These are phyloP conservation scores for Myripristis murdjan DNA, from an alignment of 2,797 vertebrate genomes.

Conservation along the genomic window DNA sequence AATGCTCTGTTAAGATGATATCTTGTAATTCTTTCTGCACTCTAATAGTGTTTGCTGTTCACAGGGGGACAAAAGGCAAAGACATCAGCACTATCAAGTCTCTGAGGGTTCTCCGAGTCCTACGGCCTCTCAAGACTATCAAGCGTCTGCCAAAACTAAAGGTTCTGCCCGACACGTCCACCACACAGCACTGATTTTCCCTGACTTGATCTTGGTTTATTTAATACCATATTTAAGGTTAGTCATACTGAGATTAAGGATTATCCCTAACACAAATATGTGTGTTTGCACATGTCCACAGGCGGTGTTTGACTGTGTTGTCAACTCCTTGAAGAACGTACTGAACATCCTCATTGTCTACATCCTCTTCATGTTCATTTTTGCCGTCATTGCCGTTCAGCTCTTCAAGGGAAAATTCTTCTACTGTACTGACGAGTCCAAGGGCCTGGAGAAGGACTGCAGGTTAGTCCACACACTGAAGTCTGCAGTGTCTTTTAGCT, in stretches of 20 bases:
- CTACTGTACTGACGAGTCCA: slow-evolving; percentile 97
- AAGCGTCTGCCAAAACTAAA: slow-evolving; percentile 97
- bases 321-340: slow-evolving; percentile 98
- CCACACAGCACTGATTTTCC: background rate
- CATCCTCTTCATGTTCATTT: slow-evolving; percentile 99
- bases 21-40: background rate
- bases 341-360: slow-evolving; percentile 98
- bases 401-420: slow-evolving; percentile 99
- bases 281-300: slow-evolving; percentile 68
- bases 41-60: slow-evolving; percentile 41
- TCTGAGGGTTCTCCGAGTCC: slow-evolving; percentile 93
- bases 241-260: background rate
- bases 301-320: slow-evolving; percentile 99
- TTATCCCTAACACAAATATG: background rate
- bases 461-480: slow-evolving; percentile 80
- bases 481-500: background rate
- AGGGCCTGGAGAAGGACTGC: slow-evolving; percentile 96
- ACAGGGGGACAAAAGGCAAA: slow-evolving; percentile 96
- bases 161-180: slow-evolving; percentile 75
- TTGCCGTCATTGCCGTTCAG: slow-evolving; percentile 98
- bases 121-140: slow-evolving; percentile 97
- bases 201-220: background rate
- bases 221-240: background rate
- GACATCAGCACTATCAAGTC: slow-evolving; percentile 99
- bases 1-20: background rate